A percentile compares a stretch with the other conserved stretches of the same genome.
These are phyloP conservation scores for Pantherophis guttatus DNA, from an alignment of 2,113 vertebrate genomes.

Conservation along the genomic window DNA sequence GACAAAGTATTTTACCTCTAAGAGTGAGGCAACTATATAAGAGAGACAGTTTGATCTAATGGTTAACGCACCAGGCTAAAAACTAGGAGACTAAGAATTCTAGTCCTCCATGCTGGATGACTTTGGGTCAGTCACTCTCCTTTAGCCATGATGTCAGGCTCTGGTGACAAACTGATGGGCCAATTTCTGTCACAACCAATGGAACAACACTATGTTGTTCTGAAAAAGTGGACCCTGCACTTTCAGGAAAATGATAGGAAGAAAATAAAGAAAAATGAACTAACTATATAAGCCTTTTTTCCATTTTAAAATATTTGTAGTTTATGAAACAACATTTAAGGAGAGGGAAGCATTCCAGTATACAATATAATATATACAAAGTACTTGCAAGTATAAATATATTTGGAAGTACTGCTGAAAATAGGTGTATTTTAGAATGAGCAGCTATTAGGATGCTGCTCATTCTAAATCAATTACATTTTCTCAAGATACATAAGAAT, in stretches of 20 bases:
- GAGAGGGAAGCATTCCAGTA: constrained; percentile 18
- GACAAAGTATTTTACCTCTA: constrained; percentile 14
- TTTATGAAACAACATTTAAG: constrained; percentile 24
- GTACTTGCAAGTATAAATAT: constrained; percentile 45
- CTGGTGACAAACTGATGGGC: no score
- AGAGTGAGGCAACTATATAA: not conserved
- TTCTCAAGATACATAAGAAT: constrained; percentile 60
- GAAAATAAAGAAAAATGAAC: not conserved
- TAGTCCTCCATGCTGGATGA: not conserved
- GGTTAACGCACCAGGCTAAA: not conserved
- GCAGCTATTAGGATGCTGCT: constrained; percentile 42
- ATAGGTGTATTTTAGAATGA: constrained; percentile 55
- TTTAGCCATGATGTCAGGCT: not conserved
- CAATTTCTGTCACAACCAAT: not conserved
- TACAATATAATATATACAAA: constrained; percentile 28
- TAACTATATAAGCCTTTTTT: not conserved
- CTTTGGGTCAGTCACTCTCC: not conserved
- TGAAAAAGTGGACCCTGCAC: not conserved
- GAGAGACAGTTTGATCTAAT: not conserved
- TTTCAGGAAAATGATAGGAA: not conserved
- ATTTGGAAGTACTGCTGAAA: constrained; percentile 53
- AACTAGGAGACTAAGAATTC: not conserved
- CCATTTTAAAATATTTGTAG: constrained; percentile 8
- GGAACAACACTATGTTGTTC: not conserved
- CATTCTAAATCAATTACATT: constrained; percentile 56